Base-by-base conservation (phyloP, 1,140 invertebrate genomes). In the Chrysoperla carnea region DNA sequence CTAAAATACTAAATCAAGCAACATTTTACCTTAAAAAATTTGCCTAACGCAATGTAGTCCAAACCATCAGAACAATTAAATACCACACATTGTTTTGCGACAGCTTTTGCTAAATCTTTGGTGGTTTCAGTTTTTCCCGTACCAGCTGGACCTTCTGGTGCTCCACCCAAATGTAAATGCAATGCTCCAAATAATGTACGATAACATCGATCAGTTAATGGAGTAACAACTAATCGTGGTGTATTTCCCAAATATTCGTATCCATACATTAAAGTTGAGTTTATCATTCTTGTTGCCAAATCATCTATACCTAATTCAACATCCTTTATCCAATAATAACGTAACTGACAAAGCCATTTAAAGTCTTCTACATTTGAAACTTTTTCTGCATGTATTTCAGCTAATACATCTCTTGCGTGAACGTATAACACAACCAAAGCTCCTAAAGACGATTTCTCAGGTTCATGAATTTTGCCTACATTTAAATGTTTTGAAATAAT, bases 111-210 rank as follows among this genome's bases (percentile, higher is more conserved):
- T 48, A 98, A 65, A 74, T 96, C 92, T 64, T 96, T 96, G 0
- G 84, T 90, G 0, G 90, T 95, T 64, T 96, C 92, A 1, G 90
- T 95, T 64, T 97, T 97, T 15, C 93, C 93, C 1, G 91, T 85
- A 31, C 91, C 91, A 5, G 92, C 91, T 0, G 92, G 91, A 7
- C 92, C 92, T 68, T 94, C 89, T 0, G 89, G 88, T 12, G 90
- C 89, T 23, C 91, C 90, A 38, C 72, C 78, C 43, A 84, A 69
- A 64, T 84, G 73, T 13, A 94, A 68, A 69, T 86, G 83, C 8
- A 95, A 62, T 7, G 90, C 91, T 38, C 87, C 85, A 58, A 93
- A 93, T 12, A 95, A 63, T 0, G 91, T 94, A 52, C 88, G 73
- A 63, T 92, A 95, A 60, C 91, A 95, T 40, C 82, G 67, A 68